Evolutionary conservation across 2,797 vertebrate genomes (phyloP).

Genomic region (Aplochiton taeniatus): DNA sequence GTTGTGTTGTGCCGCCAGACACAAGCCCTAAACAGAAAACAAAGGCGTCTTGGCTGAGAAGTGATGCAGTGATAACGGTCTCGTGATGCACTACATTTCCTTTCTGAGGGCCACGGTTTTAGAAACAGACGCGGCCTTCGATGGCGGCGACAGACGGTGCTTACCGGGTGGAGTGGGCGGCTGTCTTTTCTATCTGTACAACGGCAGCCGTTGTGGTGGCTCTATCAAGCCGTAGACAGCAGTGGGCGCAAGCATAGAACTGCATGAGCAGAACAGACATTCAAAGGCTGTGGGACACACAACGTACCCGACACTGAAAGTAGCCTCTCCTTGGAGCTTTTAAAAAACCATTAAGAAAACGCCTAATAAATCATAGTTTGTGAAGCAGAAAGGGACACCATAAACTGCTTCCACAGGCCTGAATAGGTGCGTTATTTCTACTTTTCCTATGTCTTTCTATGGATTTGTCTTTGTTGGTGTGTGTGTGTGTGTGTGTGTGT

Average conservation of each 20-base stretch:
- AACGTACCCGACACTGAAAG: too few relatives aligned
- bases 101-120: background rate
- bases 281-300: too few relatives aligned
- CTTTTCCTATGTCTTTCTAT: too few relatives aligned
- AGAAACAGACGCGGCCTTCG: background rate
- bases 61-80: background rate
- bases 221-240: constrained; percentile 3
- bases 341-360: too few relatives aligned
- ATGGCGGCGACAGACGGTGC: constrained; percentile 12
- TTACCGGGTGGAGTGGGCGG: constrained; percentile 30
- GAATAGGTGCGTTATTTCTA: too few relatives aligned
- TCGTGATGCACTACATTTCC: background rate
- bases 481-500: too few relatives aligned
- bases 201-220: constrained; percentile 4
- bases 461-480: too few relatives aligned
- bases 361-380: too few relatives aligned
- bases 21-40: background rate
- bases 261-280: too few relatives aligned
- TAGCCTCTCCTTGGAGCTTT: too few relatives aligned
- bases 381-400: too few relatives aligned
- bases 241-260: background rate
- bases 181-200: constrained; percentile 47
- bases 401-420: too few relatives aligned
- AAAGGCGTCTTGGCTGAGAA: background rate
- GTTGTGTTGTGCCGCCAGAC: background rate